Evolutionary conservation across 1,140 invertebrate genomes (phyloP), one percentile per base, ranked within the genome.

Genomic region (Neoseiulus cucumeris): DNA sequence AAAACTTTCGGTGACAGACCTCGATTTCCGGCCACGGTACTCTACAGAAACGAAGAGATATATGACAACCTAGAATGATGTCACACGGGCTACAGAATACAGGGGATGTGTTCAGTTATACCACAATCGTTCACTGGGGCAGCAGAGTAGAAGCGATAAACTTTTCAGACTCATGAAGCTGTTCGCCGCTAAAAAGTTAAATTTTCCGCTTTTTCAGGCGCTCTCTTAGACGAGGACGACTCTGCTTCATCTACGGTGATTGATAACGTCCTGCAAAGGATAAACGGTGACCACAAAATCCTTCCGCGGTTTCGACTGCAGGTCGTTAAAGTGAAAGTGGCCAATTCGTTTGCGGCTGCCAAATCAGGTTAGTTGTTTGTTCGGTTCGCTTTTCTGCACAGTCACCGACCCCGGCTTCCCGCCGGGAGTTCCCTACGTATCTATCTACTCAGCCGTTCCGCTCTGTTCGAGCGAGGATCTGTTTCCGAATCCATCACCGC

Each of bases 241-340:
- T 12, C 25, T 17, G 51, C 22, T 14, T 59, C 51, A 17, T 25
- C 25, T 4, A 33, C 51, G 22, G 25, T 59, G 22, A 59, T 59
- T 25, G 51, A 59, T 25, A 59, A 25, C 14, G 25, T 59, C 6
- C 25, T 59, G 12, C 25, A 25, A 17, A 25, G 51, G 33, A 59
- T 59, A 25, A 59, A 59, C 51, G 51, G 25, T 25, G 51, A 59
- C 51, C 51, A 59, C 22, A 59, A 59, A 25, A 59, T 59, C 25
- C 22, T 59, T 14, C 51, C 51, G 25, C 51, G 51, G 33, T 59
- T 59, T 59, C 51, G 51, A 25, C 22, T 59, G 14, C 51, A 59
- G 25, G 51, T 59, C 22, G 51, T 59, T 20, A 25, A 33, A 17
- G 22, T 59, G 22, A n/a, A 9, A 33, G 51, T 59, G 14, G 33